These are phyloP conservation scores for Microcebus jonahi DNA, from an alignment of 2,113 vertebrate genomes.

Conservation along the genomic window DNA sequence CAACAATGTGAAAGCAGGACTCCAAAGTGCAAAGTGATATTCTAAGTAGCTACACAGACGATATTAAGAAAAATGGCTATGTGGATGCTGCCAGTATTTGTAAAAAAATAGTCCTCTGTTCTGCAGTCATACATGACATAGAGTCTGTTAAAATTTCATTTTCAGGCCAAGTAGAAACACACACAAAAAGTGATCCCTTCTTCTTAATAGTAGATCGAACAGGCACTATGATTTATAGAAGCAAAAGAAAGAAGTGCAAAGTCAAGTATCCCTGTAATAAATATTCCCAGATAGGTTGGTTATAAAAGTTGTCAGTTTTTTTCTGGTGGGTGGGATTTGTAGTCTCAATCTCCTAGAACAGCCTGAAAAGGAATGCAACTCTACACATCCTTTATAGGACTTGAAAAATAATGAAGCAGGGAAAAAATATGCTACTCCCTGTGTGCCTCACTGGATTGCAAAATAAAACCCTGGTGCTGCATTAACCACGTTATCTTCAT, in stretches of 20 bases:
- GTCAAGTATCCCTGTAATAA: neutral
- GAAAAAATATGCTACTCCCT: constrained; percentile 10
- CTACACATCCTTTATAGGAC: neutral
- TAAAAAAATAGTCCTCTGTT: neutral
- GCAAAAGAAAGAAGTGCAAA: neutral
- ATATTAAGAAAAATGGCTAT: neutral
- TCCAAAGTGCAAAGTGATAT: neutral
- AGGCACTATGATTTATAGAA: constrained; percentile 8
- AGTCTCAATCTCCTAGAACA: neutral
- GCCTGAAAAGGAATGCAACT: neutral
- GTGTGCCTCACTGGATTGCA: neutral
- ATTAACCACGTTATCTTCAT: constrained; percentile 52
- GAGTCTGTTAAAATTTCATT: neutral
- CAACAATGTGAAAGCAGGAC: neutral
- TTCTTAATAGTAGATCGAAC: neutral
- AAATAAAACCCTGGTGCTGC: constrained; percentile 51
- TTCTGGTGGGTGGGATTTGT: neutral
- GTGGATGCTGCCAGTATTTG: neutral
- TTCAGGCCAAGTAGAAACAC: constrained; percentile 40
- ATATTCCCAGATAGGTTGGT: neutral
- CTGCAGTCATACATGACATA: neutral
- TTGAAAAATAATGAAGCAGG: constrained; percentile 52
- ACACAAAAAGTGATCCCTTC: neutral
- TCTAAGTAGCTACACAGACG: neutral
- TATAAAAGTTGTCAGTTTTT: neutral